Conservation (phyloP, 2,888 invertebrate genomes). For the Eilema griseolum region DNA sequence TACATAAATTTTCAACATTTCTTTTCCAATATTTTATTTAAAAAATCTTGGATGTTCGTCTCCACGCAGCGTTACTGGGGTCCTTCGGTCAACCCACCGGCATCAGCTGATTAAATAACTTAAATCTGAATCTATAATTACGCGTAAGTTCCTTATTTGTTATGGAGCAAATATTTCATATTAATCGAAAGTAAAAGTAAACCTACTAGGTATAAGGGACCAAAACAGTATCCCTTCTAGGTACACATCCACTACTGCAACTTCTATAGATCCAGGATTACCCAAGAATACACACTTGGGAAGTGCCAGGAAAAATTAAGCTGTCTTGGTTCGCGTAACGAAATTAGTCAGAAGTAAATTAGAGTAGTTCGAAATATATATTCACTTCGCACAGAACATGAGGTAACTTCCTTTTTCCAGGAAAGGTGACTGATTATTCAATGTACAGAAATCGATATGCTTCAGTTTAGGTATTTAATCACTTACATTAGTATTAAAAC, state of each 20-base stretch:
- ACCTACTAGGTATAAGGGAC: too few species aligned
- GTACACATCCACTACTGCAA: background rate
- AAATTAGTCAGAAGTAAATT: background rate
- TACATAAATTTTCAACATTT: constrained; percentile 23
- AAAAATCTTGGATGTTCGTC: constrained; percentile 25
- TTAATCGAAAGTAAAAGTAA: background rate
- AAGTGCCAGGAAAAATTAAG: background rate
- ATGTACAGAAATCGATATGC: background rate
- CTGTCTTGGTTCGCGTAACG: background rate
- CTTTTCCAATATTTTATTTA: constrained; percentile 20
- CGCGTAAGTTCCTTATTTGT: background rate
- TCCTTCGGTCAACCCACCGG: constrained; percentile 22
- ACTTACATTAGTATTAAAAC: too few species aligned
- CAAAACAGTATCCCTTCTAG: too few species aligned
- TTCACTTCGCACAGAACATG: background rate
- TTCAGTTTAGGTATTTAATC: too few species aligned
- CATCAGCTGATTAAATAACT: constrained; percentile 52
- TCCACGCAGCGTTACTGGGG: constrained; percentile 44
- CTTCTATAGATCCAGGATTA: background rate
- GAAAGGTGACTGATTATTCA: background rate
- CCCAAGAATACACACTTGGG: background rate
- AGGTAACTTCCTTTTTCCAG: background rate
- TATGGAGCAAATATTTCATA: background rate
- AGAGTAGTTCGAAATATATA: background rate
- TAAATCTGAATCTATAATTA: constrained; percentile 22